phyloP scores from a whole-genome alignment of 2,797 vertebrate species.

The Liasis olivaceus region DNA sequence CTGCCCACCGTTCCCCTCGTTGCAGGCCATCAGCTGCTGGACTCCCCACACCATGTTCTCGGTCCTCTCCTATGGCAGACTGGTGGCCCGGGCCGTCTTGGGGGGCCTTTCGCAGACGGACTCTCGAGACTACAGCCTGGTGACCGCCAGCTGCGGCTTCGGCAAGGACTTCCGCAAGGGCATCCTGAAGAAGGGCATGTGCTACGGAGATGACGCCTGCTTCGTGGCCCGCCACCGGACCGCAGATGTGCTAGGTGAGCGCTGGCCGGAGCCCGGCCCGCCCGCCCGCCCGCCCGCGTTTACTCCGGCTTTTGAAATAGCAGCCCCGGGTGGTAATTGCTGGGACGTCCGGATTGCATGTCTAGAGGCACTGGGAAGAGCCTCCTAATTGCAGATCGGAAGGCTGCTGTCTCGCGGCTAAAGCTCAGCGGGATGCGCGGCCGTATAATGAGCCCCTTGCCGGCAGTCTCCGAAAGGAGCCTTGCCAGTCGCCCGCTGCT shows the following conservation, averaged over 20 bases:
- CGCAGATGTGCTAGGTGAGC: slow-evolving; percentile 92
- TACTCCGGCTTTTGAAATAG: neutral
- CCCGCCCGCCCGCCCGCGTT: rapidly evolving
- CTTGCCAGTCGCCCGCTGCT: neutral
- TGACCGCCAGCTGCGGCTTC: slow-evolving; percentile 94
- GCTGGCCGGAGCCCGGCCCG: neutral
- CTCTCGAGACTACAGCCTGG: slow-evolving; percentile 93
- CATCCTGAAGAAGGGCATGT: slow-evolving; percentile 98
- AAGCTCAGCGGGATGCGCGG: neutral
- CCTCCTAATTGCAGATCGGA: neutral
- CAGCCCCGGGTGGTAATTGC: neutral
- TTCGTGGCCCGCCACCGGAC: slow-evolving; percentile 89
- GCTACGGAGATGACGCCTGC: slow-evolving; percentile 96
- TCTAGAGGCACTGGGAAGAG: neutral
- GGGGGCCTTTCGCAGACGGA: slow-evolving; percentile 97
- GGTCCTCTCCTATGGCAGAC: slow-evolving; percentile 91
- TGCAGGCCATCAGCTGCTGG: slow-evolving; percentile 74
- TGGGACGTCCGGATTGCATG: neutral
- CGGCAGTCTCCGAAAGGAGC: neutral
- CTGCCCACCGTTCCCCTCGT: slow-evolving; percentile 69
- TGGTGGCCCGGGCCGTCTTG: slow-evolving; percentile 95
- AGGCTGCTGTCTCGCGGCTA: neutral
- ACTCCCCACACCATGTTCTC: slow-evolving; percentile 90
- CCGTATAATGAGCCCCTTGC: neutral
- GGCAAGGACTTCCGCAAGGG: slow-evolving; percentile 98